These are phyloP conservation scores for Lonchura striata DNA, from an alignment of 2,113 vertebrate species.

Conservation along the genomic window DNA sequence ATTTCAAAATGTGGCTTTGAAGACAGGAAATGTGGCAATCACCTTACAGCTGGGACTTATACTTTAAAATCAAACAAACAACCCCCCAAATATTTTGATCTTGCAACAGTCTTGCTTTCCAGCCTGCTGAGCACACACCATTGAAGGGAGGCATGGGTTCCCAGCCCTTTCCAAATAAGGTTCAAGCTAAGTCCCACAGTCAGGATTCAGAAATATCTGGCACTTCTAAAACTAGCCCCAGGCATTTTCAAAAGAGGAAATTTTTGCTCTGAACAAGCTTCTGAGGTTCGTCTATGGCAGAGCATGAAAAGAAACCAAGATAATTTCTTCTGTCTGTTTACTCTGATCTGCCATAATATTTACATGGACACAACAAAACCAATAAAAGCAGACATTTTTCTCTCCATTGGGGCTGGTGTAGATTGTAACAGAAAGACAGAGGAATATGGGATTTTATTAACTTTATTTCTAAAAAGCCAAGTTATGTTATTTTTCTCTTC, in stretches of 20 bases:
- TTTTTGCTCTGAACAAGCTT: background rate
- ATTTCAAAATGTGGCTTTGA: background rate
- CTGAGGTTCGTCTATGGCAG: background rate
- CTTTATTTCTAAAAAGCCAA: background rate
- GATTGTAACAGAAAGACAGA: background rate
- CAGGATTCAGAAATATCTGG: background rate
- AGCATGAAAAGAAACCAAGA: background rate
- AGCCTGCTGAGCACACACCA: background rate
- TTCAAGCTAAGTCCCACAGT: background rate
- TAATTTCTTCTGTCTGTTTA: background rate
- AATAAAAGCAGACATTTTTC: background rate
- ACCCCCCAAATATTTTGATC: background rate
- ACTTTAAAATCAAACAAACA: background rate
- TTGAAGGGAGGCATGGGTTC: background rate
- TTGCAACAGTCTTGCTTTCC: background rate
- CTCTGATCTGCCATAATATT: background rate
- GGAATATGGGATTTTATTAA: background rate
- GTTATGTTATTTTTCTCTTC: background rate
- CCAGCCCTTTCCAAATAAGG: background rate
- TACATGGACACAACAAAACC: background rate
- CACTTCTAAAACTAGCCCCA: background rate
- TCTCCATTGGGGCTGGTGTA: background rate
- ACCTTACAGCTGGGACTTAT: background rate
- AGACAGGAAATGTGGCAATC: background rate
- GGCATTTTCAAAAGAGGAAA: background rate